Evolutionary conservation across 2,113 vertebrate species (phyloP).

Genomic region (Tetraodon nigroviridis): DNA sequence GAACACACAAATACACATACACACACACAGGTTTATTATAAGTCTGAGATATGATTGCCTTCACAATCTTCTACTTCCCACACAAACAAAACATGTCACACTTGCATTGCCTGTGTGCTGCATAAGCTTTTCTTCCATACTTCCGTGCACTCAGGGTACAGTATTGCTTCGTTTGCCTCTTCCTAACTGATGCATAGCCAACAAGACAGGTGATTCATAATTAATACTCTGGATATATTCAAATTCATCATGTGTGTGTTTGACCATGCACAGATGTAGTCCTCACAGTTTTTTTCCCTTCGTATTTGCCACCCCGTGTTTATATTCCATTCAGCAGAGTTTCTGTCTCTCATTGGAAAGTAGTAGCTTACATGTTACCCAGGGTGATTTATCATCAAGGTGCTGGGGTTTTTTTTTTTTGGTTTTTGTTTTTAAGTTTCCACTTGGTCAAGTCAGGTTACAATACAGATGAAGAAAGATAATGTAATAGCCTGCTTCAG

Average conservation of each 20-base stretch:
- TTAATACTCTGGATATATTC: constrained; percentile 54
- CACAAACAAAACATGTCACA: constrained; percentile 19
- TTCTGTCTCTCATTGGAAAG: constrained; percentile 3
- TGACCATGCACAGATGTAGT: constrained; percentile 24
- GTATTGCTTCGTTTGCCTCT: constrained; percentile 39
- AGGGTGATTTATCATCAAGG: constrained; percentile 8
- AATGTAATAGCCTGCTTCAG: constrained; percentile 3
- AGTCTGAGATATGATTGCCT: constrained; percentile 20
- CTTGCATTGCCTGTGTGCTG: constrained; percentile 24
- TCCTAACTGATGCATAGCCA: constrained; percentile 46
- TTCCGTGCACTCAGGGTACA: constrained; percentile 14
- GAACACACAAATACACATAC: neutral
- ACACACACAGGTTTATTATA: constrained; percentile 28
- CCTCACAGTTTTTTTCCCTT: constrained; percentile 14
- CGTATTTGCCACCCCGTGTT: neutral
- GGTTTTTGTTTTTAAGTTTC: constrained; percentile 8
- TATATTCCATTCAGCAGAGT: constrained; percentile 1
- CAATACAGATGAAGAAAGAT: constrained; percentile 6
- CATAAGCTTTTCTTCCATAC: constrained; percentile 26
- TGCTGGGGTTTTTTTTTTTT: too few species aligned
- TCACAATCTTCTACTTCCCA: constrained; percentile 18
- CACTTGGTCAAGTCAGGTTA: constrained; percentile 7
- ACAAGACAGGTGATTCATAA: constrained; percentile 57
- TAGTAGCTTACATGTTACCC: neutral
- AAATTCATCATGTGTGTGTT: constrained; percentile 50